Evolutionary conservation across 2,888 invertebrate genomes (phyloP).

Genomic region (Rhagonycha fulva): DNA sequence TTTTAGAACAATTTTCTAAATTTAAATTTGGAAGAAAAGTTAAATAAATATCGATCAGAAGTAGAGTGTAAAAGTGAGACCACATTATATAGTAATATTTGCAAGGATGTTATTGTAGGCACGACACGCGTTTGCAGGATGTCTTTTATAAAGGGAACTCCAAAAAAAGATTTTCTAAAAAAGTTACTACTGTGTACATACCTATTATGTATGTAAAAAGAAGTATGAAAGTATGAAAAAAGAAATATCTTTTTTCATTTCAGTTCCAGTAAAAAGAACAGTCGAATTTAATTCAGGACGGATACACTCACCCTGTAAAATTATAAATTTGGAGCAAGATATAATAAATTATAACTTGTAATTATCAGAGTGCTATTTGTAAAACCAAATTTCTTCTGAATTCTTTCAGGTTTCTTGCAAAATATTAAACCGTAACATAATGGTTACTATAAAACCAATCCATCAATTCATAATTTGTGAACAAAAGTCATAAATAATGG

Average conservation of each 20-base stretch:
- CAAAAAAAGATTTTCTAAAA: neutral
- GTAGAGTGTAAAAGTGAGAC: neutral
- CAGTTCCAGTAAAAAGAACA: neutral
- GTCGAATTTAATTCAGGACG: neutral
- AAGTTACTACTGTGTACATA: neutral
- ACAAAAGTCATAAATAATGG: neutral
- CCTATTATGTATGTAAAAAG: too few relatives aligned
- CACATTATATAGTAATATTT: neutral
- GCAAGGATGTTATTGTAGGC: neutral
- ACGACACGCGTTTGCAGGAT: neutral
- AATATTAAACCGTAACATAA: neutral
- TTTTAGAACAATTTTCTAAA: too few relatives aligned
- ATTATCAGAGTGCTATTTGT: too few relatives aligned
- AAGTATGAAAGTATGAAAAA: too few relatives aligned
- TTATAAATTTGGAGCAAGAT: neutral
- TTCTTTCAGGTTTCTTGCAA: neutral
- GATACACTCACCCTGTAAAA: neutral
- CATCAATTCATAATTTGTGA: neutral
- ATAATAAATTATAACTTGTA: too few relatives aligned
- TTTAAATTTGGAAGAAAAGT: neutral
- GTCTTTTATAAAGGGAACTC: neutral
- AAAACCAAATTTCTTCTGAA: too few relatives aligned
- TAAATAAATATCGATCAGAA: neutral
- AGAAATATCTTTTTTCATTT: neutral
- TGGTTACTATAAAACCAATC: neutral